Conservation (phyloP, 2,888 invertebrate species). For the Prenolepis imparis region DNA sequence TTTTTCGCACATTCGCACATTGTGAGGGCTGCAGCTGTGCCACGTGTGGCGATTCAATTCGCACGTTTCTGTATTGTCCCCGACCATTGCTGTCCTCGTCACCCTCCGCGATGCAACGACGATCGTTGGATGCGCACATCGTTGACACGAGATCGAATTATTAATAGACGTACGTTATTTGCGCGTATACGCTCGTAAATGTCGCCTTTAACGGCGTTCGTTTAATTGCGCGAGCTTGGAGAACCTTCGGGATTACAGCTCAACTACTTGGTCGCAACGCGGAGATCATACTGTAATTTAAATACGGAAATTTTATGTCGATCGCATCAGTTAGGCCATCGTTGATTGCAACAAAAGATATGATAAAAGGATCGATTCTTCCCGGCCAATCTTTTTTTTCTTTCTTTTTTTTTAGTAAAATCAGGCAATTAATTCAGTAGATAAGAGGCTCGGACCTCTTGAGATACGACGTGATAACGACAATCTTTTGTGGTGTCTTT, state of each 20-base stretch:
- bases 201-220: slow-evolving; percentile 28
- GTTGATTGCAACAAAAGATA: neutral
- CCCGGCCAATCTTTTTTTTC: neutral
- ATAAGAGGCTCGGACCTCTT: neutral
- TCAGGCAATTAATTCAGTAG: neutral
- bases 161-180: slow-evolving; percentile 43
- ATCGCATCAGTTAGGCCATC: neutral
- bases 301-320: neutral
- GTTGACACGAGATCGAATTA: slow-evolving; percentile 32
- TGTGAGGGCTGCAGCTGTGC: slow-evolving; percentile 50
- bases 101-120: slow-evolving; percentile 23
- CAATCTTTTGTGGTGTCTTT: neutral
- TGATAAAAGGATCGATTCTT: neutral
- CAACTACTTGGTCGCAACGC: neutral
- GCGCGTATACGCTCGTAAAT: slow-evolving; percentile 26
- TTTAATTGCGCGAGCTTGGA: slow-evolving; percentile 18
- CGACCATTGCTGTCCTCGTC: neutral
- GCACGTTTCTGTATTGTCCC: slow-evolving; percentile 60
- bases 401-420: too few relatives aligned
- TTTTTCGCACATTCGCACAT: slow-evolving; percentile 69
- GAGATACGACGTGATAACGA: neutral
- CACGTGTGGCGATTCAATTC: slow-evolving; percentile 67
- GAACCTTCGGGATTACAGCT: neutral
- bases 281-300: neutral
- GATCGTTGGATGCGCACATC: slow-evolving; percentile 16